These are phyloP conservation scores for Solenodon paradoxus DNA, from an alignment of 2,113 vertebrate species.

Conservation along the genomic window DNA sequence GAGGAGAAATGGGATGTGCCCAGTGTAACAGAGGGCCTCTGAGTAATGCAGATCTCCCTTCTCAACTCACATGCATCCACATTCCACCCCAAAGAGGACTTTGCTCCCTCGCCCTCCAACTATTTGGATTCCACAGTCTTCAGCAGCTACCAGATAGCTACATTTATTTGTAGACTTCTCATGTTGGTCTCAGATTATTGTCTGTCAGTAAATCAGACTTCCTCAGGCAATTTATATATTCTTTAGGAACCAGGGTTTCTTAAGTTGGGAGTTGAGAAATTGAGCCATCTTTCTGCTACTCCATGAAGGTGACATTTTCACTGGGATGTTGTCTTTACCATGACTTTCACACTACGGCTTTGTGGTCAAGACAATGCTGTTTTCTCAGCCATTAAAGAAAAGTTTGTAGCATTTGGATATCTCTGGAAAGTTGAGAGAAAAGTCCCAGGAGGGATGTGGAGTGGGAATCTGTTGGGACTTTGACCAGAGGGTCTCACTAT, in stretches of 20 bases:
- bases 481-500: neutral
- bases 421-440: neutral
- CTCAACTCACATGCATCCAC: neutral
- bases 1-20: neutral
- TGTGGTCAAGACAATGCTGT: neutral
- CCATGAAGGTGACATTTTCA: neutral
- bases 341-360: neutral
- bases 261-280: neutral
- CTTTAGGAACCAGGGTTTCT: neutral
- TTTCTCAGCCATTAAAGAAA: neutral
- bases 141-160: too few relatives aligned
- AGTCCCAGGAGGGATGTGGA: neutral
- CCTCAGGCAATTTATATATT: neutral
- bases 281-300: neutral
- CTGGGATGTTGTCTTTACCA: neutral
- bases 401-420: neutral
- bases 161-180: neutral
- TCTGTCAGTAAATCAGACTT: neutral
- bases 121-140: neutral
- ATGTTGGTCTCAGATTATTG: neutral
- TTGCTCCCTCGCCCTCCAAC: neutral
- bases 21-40: neutral
- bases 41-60: too few relatives aligned
- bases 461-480: neutral
- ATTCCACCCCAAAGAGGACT: neutral